These are phyloP conservation scores for Triplophysa yarkandensis DNA, from an alignment of 2,797 vertebrate species.

Conservation along the genomic window DNA sequence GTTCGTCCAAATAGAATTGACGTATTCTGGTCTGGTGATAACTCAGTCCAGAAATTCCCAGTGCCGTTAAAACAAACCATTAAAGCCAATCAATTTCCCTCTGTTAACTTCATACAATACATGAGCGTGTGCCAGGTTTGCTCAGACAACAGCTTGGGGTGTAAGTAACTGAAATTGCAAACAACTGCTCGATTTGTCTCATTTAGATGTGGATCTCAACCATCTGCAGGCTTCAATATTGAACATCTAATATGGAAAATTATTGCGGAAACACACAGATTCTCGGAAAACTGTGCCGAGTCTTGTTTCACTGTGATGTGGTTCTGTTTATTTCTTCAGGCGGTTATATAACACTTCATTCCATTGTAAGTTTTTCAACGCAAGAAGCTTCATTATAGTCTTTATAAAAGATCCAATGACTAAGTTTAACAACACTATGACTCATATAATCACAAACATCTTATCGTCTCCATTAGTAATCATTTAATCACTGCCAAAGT, in stretches of 20 bases:
- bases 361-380: not conserved
- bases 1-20: not conserved
- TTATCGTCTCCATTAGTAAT: not conserved
- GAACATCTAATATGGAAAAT: not conserved
- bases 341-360: slow-evolving; percentile 25
- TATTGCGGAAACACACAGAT: not conserved
- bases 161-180: slow-evolving; percentile 34
- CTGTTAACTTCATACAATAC: slow-evolving; percentile 53
- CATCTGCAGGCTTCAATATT: not conserved
- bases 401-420: not conserved
- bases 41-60: not conserved
- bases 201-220: not conserved
- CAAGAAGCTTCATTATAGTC: not conserved
- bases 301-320: slow-evolving; percentile 6
- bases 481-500: not conserved
- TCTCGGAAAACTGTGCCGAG: slow-evolving; percentile 7
- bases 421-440: not conserved
- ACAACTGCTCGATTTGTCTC: not conserved
- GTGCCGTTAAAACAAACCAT: slow-evolving; percentile 16
- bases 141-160: slow-evolving; percentile 44
- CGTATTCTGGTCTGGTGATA: not conserved
- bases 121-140: slow-evolving; percentile 17
- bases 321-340: slow-evolving; percentile 9
- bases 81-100: slow-evolving; percentile 48
- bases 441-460: slow-evolving; percentile 16